Conservation (phyloP, 2,113 vertebrate species). For the Microcebus murinus region DNA sequence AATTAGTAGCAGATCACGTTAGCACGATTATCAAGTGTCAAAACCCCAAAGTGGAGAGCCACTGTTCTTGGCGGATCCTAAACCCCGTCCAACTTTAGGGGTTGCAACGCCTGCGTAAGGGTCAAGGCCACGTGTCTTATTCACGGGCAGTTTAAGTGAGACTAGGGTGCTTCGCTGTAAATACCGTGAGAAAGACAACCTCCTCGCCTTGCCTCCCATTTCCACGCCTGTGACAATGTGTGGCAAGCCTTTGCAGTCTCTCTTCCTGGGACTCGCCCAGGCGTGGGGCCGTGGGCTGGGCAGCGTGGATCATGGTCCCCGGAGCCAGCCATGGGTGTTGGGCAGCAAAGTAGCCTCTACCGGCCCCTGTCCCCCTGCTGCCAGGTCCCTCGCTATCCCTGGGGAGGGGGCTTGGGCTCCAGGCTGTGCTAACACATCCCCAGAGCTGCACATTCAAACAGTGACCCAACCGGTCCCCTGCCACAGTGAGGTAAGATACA, state of each 20-base stretch:
- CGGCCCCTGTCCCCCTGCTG: rapidly evolving
- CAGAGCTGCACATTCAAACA: background rate
- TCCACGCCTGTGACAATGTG: background rate
- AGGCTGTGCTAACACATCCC: background rate
- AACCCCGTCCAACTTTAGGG: background rate
- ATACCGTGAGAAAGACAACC: background rate
- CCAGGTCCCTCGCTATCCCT: background rate
- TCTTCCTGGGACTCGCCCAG: background rate
- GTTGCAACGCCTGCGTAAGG: rapidly evolving
- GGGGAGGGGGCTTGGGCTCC: too few species aligned
- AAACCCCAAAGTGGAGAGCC: background rate
- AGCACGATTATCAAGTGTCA: rapidly evolving
- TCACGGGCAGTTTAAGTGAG: background rate
- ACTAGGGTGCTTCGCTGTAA: background rate
- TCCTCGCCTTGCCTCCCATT: background rate
- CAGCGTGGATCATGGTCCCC: background rate
- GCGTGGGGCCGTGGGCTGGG: background rate
- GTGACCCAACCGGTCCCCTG: background rate
- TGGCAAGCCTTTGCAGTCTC: background rate
- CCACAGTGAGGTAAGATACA: background rate
- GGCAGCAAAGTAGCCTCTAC: background rate
- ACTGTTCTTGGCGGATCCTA: rapidly evolving
- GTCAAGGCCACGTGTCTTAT: too few species aligned
- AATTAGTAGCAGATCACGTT: background rate
- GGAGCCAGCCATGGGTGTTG: background rate